Evolutionary conservation across 2,888 invertebrate species (phyloP).

Genomic region (Diaprepes abbreviatus): DNA sequence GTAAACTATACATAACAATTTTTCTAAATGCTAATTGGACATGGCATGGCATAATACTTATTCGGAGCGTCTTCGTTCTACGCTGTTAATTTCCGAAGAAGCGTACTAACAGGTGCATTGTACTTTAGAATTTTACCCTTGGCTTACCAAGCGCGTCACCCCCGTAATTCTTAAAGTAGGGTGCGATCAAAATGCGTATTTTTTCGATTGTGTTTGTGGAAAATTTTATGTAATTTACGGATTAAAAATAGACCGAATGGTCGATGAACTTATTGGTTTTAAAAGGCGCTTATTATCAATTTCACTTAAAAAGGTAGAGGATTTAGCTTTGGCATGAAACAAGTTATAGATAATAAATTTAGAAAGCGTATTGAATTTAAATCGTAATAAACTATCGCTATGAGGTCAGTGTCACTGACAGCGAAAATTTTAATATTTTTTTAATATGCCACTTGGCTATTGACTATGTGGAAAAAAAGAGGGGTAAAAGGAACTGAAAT

Average conservation of each 20-base stretch:
- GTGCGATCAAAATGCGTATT: neutral
- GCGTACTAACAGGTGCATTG: conserved; percentile 40
- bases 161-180: conserved; percentile 12
- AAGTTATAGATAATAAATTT: too few relatives aligned
- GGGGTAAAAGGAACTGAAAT: too few relatives aligned
- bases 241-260: neutral
- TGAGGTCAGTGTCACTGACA: too few relatives aligned
- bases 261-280: neutral
- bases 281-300: too few relatives aligned
- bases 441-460: too few relatives aligned
- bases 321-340: too few relatives aligned
- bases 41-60: conserved; percentile 29
- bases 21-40: conserved; percentile 33
- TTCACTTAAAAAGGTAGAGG: too few relatives aligned
- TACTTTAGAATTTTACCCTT: conserved; percentile 39
- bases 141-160: conserved; percentile 36
- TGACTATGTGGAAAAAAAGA: too few relatives aligned
- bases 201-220: neutral
- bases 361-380: too few relatives aligned
- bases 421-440: too few relatives aligned
- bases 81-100: conserved; percentile 38
- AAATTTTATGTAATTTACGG: conserved; percentile 6
- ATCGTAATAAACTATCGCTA: too few relatives aligned
- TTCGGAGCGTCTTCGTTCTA: conserved; percentile 42
- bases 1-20: conserved; percentile 27